Conservation (phyloP, 2,113 vertebrate species). For the Pavo muticus region DNA sequence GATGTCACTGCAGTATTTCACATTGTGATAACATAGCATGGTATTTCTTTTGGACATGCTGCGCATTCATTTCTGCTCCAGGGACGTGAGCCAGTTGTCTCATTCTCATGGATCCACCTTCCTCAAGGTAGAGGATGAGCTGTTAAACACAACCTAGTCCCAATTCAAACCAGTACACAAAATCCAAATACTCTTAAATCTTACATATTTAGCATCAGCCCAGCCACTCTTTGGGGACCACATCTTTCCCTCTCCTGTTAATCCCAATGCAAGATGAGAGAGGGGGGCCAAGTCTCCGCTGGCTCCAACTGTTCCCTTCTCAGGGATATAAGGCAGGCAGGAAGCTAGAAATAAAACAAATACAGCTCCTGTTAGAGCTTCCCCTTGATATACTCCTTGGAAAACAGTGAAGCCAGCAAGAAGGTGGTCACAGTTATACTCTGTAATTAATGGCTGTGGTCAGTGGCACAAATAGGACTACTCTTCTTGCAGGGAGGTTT, state of each 20-base stretch:
- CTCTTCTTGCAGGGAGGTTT: background rate
- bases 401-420: background rate
- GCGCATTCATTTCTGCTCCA: background rate
- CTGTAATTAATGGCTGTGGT: background rate
- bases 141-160: background rate
- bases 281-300: conserved; percentile 97
- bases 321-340: conserved; percentile 95
- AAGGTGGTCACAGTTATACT: background rate
- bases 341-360: conserved; percentile 82
- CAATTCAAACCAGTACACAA: background rate
- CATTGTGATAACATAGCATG: background rate
- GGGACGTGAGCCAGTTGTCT: background rate
- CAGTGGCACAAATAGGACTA: background rate
- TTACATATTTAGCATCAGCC: conserved; percentile 99
- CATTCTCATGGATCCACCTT: background rate
- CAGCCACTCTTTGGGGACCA: conserved; percentile 99
- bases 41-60: background rate
- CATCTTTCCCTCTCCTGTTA: conserved; percentile 99
- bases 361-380: background rate
- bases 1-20: background rate
- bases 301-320: conserved; percentile 97
- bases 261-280: conserved; percentile 93
- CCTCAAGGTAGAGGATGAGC: background rate
- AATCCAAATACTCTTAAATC: conserved; percentile 8
- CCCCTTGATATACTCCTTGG: background rate